Evolutionary conservation across 2,888 invertebrate genomes (phyloP).

Genomic region (Morinoia aosen): DNA sequence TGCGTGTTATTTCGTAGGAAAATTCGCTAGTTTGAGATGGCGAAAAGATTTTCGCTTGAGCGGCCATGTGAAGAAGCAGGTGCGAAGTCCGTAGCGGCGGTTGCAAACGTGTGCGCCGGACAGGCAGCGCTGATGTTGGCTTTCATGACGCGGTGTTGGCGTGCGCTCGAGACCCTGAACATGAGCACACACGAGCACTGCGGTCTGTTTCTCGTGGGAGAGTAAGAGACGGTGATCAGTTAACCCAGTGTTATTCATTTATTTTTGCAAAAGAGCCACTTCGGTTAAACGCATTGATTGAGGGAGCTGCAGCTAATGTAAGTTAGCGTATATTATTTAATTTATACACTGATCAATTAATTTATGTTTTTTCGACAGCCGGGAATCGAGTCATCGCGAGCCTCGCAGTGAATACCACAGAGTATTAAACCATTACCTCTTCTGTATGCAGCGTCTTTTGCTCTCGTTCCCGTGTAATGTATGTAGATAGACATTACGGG

Average conservation of each 20-base stretch:
- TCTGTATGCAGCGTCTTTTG: no score
- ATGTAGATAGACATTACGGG: no score
- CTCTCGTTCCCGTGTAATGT: no score
- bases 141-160: background rate
- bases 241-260: background rate
- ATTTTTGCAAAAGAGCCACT: no score
- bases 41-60: background rate
- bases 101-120: background rate
- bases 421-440: no score
- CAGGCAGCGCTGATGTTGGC: background rate
- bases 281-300: no score
- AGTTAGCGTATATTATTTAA: no score
- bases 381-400: no score
- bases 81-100: background rate
- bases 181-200: background rate
- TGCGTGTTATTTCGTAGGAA: background rate
- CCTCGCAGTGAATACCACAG: no score
- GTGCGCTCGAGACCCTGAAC: background rate
- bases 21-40: background rate
- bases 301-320: no score
- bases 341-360: no score
- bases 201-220: background rate
- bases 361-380: no score
- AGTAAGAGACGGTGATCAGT: background rate
- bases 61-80: constrained; percentile 39